Evolutionary conservation across 2,113 vertebrate species (phyloP).

Genomic region (Cardinalis cardinalis): DNA sequence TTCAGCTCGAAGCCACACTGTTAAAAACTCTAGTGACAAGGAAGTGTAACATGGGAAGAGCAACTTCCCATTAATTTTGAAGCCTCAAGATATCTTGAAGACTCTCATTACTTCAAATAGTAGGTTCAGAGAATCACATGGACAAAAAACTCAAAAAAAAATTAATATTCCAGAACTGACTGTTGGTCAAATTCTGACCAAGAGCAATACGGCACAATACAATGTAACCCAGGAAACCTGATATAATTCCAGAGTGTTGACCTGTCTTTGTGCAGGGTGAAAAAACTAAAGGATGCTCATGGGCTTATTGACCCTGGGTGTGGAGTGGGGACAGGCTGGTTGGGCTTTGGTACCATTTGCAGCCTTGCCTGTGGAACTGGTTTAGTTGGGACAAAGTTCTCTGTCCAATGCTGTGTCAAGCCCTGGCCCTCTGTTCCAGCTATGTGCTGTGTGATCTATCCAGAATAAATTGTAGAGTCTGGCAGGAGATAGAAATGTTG

Average conservation of each 20-base stretch:
- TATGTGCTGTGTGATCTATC: neutral
- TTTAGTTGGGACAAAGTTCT: neutral
- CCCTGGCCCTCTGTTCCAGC: neutral
- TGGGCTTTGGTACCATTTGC: neutral
- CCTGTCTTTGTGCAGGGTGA: neutral
- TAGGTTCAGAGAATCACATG: neutral
- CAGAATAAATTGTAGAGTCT: neutral
- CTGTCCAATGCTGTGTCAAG: neutral
- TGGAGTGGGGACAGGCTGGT: neutral
- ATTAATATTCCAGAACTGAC: neutral
- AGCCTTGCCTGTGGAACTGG: neutral
- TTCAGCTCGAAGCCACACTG: accelerated
- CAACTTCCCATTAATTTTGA: neutral
- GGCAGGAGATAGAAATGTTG: neutral
- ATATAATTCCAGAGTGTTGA: neutral
- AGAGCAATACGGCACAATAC: neutral
- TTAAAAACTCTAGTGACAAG: neutral
- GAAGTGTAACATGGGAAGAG: neutral
- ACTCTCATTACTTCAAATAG: neutral
- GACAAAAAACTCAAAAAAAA: neutral
- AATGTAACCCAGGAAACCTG: neutral
- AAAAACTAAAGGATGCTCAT: neutral
- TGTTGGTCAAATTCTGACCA: neutral
- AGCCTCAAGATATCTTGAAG: neutral
- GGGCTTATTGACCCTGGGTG: neutral